Conservation (phyloP, 2,113 vertebrate species). For the Siniperca chuatsi region DNA sequence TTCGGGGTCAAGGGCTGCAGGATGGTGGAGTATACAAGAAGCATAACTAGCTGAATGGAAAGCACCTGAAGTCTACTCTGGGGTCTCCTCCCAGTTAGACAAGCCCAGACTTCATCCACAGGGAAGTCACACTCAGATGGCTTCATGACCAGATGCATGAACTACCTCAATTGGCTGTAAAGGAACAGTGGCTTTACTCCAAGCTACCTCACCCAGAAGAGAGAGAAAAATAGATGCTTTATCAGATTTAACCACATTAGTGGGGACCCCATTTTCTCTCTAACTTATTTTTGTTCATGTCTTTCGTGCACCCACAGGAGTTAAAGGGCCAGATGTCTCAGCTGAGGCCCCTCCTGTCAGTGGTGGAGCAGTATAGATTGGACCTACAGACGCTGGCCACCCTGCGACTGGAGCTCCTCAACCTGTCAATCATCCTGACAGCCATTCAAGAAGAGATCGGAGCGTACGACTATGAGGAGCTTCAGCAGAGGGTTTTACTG, state of each 20-base stretch:
- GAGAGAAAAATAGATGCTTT: conserved; percentile 3
- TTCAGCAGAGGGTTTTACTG: conserved; percentile 90
- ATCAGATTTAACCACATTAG: not conserved
- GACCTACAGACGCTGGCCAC: conserved; percentile 90
- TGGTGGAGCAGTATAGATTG: conserved; percentile 92
- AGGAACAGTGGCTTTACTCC: not conserved
- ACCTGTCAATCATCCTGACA: conserved; percentile 89
- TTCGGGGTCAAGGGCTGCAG: conserved; percentile 11
- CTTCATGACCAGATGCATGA: conserved; percentile 10
- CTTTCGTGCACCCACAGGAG: conserved; percentile 83
- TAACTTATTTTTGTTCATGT: not conserved
- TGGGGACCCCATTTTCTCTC: not conserved
- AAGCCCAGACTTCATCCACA: not conserved
- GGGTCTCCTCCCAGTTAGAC: not conserved
- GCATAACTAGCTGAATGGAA: conserved; percentile 30
- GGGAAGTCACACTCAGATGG: conserved; percentile 5
- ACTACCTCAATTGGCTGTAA: conserved; percentile 11
- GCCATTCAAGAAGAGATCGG: conserved; percentile 93
- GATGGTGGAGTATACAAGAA: not conserved
- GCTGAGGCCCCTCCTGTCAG: conserved; percentile 90
- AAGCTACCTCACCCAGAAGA: not conserved
- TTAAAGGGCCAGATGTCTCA: conserved; percentile 95
- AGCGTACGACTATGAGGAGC: conserved; percentile 93
- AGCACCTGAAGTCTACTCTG: conserved; percentile 8
- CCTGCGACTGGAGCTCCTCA: conserved; percentile 91